Evolutionary conservation across 2,888 invertebrate genomes (phyloP), one percentile per base, ranked within the genome.

Genomic region (Calameuta filiformis): DNA sequence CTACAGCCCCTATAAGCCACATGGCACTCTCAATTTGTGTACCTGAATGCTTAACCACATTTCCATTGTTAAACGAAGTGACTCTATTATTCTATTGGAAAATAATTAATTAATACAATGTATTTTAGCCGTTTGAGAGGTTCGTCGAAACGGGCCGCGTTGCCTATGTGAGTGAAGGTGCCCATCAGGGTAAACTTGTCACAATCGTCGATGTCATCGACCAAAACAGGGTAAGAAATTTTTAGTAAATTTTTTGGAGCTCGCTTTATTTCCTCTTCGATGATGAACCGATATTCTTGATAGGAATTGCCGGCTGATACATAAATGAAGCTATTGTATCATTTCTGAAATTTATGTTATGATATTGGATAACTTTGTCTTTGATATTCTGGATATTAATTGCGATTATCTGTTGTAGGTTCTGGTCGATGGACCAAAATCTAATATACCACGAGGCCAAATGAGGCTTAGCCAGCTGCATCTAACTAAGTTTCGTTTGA

Each of bases 111-210:
- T 9, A 1, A 23, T 56, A 9, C 1, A 56, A 56, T 56, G 23
- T 80, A 82, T 92, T 93, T 81, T 89, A 96, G 98, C 96, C 97
- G 90, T 98, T 97, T 94, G 94, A 96, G 90, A 95, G 97, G 92
- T 98, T 97, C 93, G 99, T 99, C 85, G 97, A 99, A 93, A 96
- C 98, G 84, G 99, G 99, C 93, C 97, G 99, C 87, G 97, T 99
- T 87, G 99, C 98, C 93, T 97, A 97, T 92, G 96, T 99, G 87
- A 95, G 98, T 80, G 96, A 97, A 90, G 99, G 99, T 77, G 94
- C 95, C 79, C 93, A 98, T 89, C 95, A 96, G 92, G 99, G 99
- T 86, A 98, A 98, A 93, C 94, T 99, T 81, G 96, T 97, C 87
- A 95, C 96, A 89, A 98, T 99, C 91, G 98, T 99, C 82, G 98